phyloP scores from a whole-genome alignment of 2,113 vertebrate species.

The Mionectes macconnelli region DNA sequence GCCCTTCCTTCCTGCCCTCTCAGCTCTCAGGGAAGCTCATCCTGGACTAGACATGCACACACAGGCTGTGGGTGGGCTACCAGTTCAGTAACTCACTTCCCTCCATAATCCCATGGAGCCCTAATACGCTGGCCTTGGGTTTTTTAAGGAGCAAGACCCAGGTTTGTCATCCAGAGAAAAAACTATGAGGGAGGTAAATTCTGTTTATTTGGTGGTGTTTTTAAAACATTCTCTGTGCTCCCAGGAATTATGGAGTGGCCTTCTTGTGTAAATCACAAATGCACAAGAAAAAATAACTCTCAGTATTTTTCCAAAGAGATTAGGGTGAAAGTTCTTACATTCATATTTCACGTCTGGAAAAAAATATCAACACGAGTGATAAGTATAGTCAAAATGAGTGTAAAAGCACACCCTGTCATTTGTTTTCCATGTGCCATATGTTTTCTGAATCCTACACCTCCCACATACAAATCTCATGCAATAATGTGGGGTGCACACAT shows the following conservation, averaged over 20 bases:
- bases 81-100: not conserved
- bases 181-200: not conserved
- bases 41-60: not conserved
- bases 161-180: not conserved
- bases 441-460: slow-evolving; percentile 70
- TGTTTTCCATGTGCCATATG: slow-evolving; percentile 69
- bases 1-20: fast-evolving
- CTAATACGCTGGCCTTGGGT: not conserved
- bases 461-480: slow-evolving; percentile 65
- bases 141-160: not conserved
- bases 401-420: slow-evolving; percentile 67
- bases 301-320: slow-evolving; percentile 32
- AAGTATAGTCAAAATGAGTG: slow-evolving; percentile 56
- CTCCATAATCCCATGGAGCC: not conserved
- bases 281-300: not conserved
- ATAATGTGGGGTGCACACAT: slow-evolving; percentile 60
- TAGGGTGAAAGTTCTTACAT: slow-evolving; percentile 46
- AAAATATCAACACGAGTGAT: slow-evolving; percentile 58
- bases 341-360: slow-evolving; percentile 52
- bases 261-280: slow-evolving; percentile 45
- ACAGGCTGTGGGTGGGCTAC: slow-evolving; percentile 21
- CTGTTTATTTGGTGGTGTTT: slow-evolving; percentile 30
- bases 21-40: not conserved
- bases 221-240: not conserved
- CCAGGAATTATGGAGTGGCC: not conserved